A percentile compares a stretch with the other conserved stretches of the same genome.
Conservation (phyloP, 2,797 vertebrate species). For the Acipenser oxyrinchus region DNA sequence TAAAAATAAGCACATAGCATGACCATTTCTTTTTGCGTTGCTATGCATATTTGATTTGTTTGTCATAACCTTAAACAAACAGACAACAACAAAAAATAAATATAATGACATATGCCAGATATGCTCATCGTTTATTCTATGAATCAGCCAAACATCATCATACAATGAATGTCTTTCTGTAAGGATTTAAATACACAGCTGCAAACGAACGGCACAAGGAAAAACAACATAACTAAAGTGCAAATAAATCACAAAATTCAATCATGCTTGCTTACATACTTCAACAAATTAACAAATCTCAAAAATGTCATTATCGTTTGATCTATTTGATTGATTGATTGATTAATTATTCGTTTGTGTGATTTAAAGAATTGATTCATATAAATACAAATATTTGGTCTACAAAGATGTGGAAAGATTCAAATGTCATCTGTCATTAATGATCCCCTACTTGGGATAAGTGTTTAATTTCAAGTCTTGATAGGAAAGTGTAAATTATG, state of each 20-base stretch:
- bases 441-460: constrained; percentile 13
- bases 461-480: constrained; percentile 63
- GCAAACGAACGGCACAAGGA: constrained; percentile 72
- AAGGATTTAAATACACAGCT: constrained; percentile 79
- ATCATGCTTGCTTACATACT: constrained; percentile 78
- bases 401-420: constrained; percentile 25
- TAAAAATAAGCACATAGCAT: constrained; percentile 73
- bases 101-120: constrained; percentile 82
- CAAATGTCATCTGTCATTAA: constrained; percentile 12
- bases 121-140: constrained; percentile 94
- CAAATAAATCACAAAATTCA: constrained; percentile 87
- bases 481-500: constrained; percentile 43
- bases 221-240: constrained; percentile 84
- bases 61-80: constrained; percentile 25
- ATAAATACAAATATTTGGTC: constrained; percentile 20
- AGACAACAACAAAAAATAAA: constrained; percentile 45
- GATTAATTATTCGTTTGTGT: not conserved
- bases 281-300: constrained; percentile 43
- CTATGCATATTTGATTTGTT: constrained; percentile 46
- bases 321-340: constrained; percentile 13
- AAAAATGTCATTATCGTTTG: constrained; percentile 30
- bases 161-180: constrained; percentile 74
- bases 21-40: constrained; percentile 54
- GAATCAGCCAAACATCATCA: constrained; percentile 74
- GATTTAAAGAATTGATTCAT: not conserved